Percentiles rank a stretch among this genome's conserved stretches.
Conservation (phyloP, 1,140 invertebrate genomes). For the Thereuonema tuberculata region DNA sequence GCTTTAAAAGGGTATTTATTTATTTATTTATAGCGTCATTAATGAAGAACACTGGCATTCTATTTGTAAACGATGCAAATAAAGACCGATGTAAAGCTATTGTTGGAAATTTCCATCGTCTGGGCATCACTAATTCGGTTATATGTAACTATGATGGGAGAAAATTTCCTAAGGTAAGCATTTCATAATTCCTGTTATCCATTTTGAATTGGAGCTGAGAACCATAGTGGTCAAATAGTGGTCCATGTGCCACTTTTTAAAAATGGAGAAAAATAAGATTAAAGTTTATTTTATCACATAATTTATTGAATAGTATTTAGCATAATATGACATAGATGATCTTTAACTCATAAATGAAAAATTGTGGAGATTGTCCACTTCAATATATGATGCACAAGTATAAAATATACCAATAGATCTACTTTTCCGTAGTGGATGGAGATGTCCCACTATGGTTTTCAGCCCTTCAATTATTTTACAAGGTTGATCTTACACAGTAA, state of each 20-base stretch:
- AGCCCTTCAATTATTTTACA: too few species aligned
- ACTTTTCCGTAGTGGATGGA: too few species aligned
- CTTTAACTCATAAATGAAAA: too few species aligned
- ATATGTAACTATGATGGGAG: constrained; percentile 81
- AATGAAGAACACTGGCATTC: constrained; percentile 97
- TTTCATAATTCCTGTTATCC: not conserved
- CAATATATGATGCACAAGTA: too few species aligned
- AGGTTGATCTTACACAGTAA: too few species aligned
- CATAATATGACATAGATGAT: too few species aligned
- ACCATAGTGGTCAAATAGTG: not conserved
- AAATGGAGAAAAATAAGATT: too few species aligned
- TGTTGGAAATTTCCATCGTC: constrained; percentile 88
- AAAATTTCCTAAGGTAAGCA: constrained; percentile 49
- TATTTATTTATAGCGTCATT: constrained; percentile 51
- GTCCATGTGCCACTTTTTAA: too few species aligned
- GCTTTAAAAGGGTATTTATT: constrained; percentile 9
- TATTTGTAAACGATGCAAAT: constrained; percentile 94
- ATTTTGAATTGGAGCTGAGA: not conserved
- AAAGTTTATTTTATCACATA: too few species aligned
- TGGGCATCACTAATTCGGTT: constrained; percentile 89
- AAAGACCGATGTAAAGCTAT: constrained; percentile 82
- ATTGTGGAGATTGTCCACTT: constrained; percentile 25
- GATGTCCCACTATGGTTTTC: too few species aligned
- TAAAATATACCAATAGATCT: too few species aligned
- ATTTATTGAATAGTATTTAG: too few species aligned